These are phyloP conservation scores for Pasiphila rectangulata DNA, from an alignment of 2,888 invertebrate genomes.

Conservation along the genomic window DNA sequence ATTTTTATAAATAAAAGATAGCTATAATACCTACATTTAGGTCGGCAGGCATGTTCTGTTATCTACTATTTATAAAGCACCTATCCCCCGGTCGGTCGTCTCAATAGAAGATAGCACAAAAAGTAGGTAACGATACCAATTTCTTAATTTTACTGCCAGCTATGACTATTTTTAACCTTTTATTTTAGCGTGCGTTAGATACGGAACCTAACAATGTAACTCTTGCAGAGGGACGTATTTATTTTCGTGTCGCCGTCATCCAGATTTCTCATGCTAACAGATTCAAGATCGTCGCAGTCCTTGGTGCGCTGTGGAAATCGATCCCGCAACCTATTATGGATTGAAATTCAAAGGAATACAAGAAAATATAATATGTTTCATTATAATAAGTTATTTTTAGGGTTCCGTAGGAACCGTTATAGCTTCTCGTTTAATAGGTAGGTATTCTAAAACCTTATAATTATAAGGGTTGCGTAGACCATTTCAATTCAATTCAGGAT, in stretches of 20 bases:
- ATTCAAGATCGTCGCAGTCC: no score
- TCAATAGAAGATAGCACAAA: constrained; percentile 27
- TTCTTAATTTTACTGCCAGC: constrained; percentile 59
- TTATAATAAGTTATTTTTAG: no score
- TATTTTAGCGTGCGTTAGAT: constrained; percentile 48
- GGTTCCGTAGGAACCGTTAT: no score
- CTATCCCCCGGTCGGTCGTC: constrained; percentile 3
- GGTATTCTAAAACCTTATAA: no score
- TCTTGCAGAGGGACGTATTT: constrained; percentile 38
- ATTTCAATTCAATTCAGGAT: no score
- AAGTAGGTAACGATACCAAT: constrained; percentile 31
- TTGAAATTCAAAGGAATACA: no score
- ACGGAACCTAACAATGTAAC: constrained; percentile 49
- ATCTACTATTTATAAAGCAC: constrained; percentile 8
- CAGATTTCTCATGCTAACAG: constrained; percentile 15
- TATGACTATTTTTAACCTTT: constrained; percentile 64
- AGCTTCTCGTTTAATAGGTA: no score
- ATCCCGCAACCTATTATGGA: no score
- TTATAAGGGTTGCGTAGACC: no score
- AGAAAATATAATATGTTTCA: no score
- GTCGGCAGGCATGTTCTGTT: constrained; percentile 1
- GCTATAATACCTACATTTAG: neutral
- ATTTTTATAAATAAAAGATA: no score
- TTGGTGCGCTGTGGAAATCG: no score
- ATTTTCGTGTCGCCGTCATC: constrained; percentile 36